Percentiles rank a stretch among this genome's conserved stretches.
Conservation (phyloP, 2,797 vertebrate species). For the Spizella passerina region DNA sequence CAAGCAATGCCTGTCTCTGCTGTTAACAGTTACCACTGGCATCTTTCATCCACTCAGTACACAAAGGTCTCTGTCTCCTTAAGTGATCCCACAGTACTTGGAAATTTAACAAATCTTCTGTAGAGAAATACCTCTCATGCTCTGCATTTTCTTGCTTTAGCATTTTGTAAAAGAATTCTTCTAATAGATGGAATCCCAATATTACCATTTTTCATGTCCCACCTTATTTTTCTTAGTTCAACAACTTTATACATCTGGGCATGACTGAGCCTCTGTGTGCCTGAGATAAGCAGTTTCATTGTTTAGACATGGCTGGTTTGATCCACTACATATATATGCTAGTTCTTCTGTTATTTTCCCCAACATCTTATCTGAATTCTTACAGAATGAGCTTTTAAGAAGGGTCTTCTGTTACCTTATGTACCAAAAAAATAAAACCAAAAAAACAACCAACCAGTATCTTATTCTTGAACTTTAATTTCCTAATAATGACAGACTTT, state of each 20-base stretch:
- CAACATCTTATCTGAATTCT: neutral
- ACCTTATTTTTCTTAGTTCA: neutral
- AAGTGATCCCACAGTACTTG: neutral
- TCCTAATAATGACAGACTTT: neutral
- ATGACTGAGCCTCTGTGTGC: neutral
- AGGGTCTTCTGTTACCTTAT: neutral
- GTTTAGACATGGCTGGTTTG: neutral
- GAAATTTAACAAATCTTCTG: neutral
- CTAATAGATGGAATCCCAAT: neutral
- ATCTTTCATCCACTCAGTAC: neutral
- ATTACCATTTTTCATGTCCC: neutral
- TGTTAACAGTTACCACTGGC: neutral
- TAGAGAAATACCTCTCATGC: neutral
- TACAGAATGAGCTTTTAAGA: neutral
- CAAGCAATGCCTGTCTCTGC: slow-evolving; percentile 4
- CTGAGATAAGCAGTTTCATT: neutral
- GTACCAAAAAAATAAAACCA: neutral
- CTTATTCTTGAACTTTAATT: neutral
- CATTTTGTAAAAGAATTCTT: neutral
- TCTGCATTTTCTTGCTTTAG: neutral
- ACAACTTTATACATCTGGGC: neutral
- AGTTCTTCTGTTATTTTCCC: neutral
- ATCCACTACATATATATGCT: neutral
- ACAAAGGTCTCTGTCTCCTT: neutral
- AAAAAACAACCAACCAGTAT: neutral